Conservation (phyloP, 2,113 vertebrate species). For the Beaufortia kweichowensis region DNA sequence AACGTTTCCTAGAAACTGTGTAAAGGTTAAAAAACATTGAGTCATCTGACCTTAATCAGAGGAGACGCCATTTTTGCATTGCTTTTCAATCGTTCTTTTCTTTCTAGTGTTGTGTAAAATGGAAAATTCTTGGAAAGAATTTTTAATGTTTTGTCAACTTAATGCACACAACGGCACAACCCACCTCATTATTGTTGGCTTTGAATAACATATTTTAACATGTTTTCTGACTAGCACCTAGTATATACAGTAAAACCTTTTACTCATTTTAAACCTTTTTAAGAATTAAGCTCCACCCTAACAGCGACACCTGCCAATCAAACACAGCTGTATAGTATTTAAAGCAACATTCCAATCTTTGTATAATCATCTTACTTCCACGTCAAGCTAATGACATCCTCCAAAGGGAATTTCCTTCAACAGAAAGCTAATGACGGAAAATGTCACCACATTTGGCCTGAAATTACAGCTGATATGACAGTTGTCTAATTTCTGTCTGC, state of each 20-base stretch:
- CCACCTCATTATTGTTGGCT: not conserved
- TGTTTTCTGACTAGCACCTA: not conserved
- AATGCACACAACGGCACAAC: not conserved
- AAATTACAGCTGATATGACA: not conserved
- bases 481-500: not conserved
- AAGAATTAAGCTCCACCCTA: constrained; percentile 19
- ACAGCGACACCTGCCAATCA: constrained; percentile 14
- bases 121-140: not conserved
- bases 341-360: constrained; percentile 9
- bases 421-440: not conserved
- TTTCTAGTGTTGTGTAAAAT: too few relatives aligned
- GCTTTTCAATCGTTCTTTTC: too few relatives aligned
- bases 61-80: not conserved
- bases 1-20: not conserved
- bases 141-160: not conserved
- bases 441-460: not conserved
- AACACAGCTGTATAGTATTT: not conserved
- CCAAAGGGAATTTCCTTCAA: not conserved
- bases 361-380: not conserved
- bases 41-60: constrained; percentile 5
- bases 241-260: not conserved
- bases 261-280: not conserved
- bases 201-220: not conserved
- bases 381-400: not conserved
- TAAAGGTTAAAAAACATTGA: not conserved